Percentiles rank a stretch among this genome's conserved stretches.
Conservation (phyloP, 2,888 invertebrate species). For the Smittia aterrima region DNA sequence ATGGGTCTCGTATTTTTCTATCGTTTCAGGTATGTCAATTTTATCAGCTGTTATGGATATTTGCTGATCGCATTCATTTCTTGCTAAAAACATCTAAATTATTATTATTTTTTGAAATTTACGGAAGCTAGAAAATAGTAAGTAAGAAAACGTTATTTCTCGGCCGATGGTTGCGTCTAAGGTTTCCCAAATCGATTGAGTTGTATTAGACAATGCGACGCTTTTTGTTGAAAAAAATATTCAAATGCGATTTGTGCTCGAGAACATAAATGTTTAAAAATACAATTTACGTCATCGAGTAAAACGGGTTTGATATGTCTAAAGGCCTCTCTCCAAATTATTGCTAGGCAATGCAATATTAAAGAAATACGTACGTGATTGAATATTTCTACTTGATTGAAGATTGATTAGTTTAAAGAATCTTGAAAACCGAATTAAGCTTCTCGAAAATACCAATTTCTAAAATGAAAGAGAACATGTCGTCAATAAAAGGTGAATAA, state of each 20-base stretch:
- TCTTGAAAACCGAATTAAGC: too few relatives aligned
- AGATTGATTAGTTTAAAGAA: too few relatives aligned
- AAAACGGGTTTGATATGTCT: too few relatives aligned
- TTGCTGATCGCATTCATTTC: neutral
- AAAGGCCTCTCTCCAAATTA: neutral
- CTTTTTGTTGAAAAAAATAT: neutral
- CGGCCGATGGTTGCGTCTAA: neutral
- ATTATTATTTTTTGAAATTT: neutral
- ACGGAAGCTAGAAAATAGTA: neutral
- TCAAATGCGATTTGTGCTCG: neutral
- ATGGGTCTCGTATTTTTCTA: neutral
- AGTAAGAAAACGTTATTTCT: neutral
- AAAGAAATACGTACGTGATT: neutral
- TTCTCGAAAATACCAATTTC: too few relatives aligned
- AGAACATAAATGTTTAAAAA: neutral
- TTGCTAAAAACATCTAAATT: neutral
- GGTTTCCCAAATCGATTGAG: neutral
- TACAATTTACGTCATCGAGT: neutral
- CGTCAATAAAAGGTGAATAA: conserved; percentile 12
- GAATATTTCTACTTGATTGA: too few relatives aligned
- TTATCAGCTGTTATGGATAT: neutral
- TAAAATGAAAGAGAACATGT: too few relatives aligned
- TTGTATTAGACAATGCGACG: neutral
- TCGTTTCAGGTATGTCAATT: conserved; percentile 14
- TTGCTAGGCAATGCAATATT: neutral